Conservation (phyloP, 2,113 vertebrate genomes). For the Ictalurus furcatus region DNA sequence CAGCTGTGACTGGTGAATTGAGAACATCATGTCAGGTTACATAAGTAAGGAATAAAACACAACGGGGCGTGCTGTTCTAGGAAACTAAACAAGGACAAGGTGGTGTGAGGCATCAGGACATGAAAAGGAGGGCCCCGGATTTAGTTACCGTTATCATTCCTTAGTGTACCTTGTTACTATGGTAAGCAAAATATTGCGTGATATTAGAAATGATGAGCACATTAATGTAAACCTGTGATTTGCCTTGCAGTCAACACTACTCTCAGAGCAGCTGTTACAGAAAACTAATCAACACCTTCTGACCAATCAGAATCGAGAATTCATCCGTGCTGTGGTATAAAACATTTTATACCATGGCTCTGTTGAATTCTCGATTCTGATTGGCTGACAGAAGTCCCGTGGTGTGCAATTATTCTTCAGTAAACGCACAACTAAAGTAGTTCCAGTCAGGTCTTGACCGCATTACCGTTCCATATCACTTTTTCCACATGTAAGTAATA, state of each 20-base stretch:
- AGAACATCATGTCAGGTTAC: background rate
- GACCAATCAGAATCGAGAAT: background rate
- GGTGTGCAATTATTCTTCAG: too few species aligned
- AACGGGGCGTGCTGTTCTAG: background rate
- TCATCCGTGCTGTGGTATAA: background rate
- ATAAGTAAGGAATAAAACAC: background rate
- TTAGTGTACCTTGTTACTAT: background rate
- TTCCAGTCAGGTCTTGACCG: too few species aligned
- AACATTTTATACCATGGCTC: background rate
- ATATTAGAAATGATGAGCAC: background rate
- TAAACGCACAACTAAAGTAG: too few species aligned
- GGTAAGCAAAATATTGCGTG: background rate
- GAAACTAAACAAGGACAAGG: background rate
- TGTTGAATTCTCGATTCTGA: too few species aligned
- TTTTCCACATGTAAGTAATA: too few species aligned
- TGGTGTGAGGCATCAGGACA: background rate
- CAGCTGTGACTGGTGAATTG: background rate
- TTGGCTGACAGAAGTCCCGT: too few species aligned
- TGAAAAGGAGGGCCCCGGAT: background rate
- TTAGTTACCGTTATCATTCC: background rate
- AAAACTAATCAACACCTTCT: background rate
- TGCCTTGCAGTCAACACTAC: background rate
- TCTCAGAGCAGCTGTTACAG: background rate
- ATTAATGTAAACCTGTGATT: background rate
- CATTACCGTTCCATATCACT: too few species aligned